Percentiles rank a stretch among this genome's conserved stretches.
Evolutionary conservation across 2,797 vertebrate genomes (phyloP).

Genomic region (Xerus rutilus): DNA sequence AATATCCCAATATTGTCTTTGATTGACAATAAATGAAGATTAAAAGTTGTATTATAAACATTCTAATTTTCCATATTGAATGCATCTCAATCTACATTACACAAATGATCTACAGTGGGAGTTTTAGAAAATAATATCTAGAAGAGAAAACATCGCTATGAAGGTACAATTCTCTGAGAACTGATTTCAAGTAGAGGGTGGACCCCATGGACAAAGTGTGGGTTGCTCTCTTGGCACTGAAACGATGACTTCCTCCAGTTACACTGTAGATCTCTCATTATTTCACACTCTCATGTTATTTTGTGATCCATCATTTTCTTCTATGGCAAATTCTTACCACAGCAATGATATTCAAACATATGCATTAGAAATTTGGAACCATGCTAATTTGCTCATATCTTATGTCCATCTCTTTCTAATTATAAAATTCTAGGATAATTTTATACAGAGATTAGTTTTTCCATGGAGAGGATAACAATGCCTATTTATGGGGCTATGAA

Average conservation of each 20-base stretch:
- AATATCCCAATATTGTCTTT: neutral
- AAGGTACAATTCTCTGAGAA: neutral
- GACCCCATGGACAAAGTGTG: neutral
- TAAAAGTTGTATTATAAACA: neutral
- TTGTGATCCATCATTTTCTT: neutral
- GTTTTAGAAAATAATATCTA: neutral
- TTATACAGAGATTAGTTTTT: neutral
- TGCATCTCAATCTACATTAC: neutral
- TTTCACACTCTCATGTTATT: neutral
- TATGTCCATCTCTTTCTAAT: neutral
- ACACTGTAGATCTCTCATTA: neutral
- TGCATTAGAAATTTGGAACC: neutral
- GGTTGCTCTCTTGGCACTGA: neutral
- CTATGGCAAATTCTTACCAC: neutral
- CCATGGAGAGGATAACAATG: neutral
- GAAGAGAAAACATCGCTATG: neutral
- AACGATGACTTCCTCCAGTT: neutral
- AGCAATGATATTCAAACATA: neutral
- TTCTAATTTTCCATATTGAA: neutral
- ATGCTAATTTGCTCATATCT: neutral
- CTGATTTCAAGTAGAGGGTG: neutral
- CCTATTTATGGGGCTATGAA: neutral
- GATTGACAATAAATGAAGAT: neutral
- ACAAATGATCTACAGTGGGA: neutral
- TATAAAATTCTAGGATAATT: neutral